Conservation (phyloP, 2,888 invertebrate genomes). For the Scotopteryx bipunctaria region DNA sequence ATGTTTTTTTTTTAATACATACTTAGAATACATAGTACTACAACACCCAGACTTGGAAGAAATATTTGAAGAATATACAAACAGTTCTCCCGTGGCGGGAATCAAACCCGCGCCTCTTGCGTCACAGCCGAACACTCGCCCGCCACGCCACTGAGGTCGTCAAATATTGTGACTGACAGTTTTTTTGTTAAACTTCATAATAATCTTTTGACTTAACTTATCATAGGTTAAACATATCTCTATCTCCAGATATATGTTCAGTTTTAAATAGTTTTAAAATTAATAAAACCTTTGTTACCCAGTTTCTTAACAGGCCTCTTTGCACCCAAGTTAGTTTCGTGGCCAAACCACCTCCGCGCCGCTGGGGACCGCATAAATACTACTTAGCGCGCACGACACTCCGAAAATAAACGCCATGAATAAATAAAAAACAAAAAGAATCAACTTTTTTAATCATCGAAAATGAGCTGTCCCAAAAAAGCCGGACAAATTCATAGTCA, state of each 20-base stretch:
- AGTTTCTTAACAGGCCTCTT: constrained; percentile 10
- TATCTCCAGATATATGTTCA: neutral
- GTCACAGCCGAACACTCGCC: too few relatives aligned
- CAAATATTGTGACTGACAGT: too few relatives aligned
- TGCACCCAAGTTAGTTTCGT: constrained; percentile 53
- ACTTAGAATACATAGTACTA: too few relatives aligned
- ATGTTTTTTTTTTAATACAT: too few relatives aligned
- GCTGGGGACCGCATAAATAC: constrained; percentile 81
- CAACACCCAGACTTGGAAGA: too few relatives aligned
- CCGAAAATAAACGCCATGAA: constrained; percentile 64
- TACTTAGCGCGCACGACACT: constrained; percentile 76
- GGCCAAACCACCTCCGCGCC: constrained; percentile 61
- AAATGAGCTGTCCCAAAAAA: constrained; percentile 4
- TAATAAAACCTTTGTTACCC: constrained; percentile 18
- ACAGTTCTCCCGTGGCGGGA: too few relatives aligned
- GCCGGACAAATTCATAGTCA: neutral
- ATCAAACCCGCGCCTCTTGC: too few relatives aligned
- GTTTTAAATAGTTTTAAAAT: neutral
- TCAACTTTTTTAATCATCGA: constrained; percentile 27
- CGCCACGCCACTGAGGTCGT: too few relatives aligned
- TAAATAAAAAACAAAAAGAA: constrained; percentile 50
- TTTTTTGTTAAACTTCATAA: too few relatives aligned
- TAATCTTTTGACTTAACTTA: neutral
- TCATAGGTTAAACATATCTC: too few relatives aligned
- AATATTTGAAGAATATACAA: too few relatives aligned